Evolutionary conservation across 2,888 invertebrate genomes (phyloP).

Genomic region (Tyria jacobaeae): DNA sequence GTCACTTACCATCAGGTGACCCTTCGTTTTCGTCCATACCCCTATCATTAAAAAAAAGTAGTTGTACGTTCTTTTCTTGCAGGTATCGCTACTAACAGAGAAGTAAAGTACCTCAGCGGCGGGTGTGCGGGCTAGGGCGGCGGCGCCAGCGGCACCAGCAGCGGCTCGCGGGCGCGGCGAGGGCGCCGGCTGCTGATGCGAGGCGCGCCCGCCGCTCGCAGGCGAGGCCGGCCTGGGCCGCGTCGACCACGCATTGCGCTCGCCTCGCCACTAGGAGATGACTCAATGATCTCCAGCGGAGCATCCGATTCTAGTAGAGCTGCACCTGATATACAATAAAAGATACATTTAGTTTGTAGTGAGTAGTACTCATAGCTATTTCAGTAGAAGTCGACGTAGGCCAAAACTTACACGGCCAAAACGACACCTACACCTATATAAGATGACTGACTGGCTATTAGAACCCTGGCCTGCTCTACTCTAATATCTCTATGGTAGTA

Average conservation of each 20-base stretch:
- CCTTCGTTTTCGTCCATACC: too few relatives aligned
- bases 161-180: conserved; percentile 75
- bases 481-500: too few relatives aligned
- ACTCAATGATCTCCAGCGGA: conserved; percentile 62
- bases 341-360: background rate
- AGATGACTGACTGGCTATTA: too few relatives aligned
- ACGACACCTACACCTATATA: too few relatives aligned
- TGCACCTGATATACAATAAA: conserved; percentile 55
- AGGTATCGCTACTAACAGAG: too few relatives aligned
- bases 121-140: conserved; percentile 61
- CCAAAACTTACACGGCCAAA: too few relatives aligned
- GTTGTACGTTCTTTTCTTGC: too few relatives aligned
- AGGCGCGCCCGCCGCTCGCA: conserved; percentile 54
- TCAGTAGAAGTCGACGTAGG: too few relatives aligned
- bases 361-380: too few relatives aligned
- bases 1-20: too few relatives aligned
- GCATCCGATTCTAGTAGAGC: conserved; percentile 71
- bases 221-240: conserved; percentile 51
- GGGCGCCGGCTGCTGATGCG: conserved; percentile 57
- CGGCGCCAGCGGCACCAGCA: conserved; percentile 85
- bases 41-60: too few relatives aligned
- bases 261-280: conserved; percentile 17
- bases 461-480: too few relatives aligned
- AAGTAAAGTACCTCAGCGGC: background rate
- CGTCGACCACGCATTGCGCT: conserved; percentile 29